Base-by-base conservation (phyloP, 2,888 invertebrate genomes). In the Esperia sulphurella region DNA sequence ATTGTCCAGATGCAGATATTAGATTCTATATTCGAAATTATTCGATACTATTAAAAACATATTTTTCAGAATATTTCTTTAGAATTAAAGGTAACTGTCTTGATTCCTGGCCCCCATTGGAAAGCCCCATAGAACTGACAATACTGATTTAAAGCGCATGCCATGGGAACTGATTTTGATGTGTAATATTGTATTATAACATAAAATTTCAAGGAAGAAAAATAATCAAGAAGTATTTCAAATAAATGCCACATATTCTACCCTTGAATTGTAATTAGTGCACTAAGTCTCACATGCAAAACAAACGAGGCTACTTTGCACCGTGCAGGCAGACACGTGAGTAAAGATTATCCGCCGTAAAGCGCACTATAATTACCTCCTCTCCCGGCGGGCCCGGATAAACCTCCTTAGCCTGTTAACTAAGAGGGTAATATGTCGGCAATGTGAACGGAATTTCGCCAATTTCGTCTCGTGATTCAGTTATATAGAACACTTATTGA, bases 361-460 rank as follows among this genome's bases (percentile, higher is more conserved):
- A 64, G 63, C 50, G 61, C 55, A 61, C 49, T 61, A 57, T 70
- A 66, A 73, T 70, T 66, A 68, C 65, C 65, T 63, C 51, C 53
- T 58, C 35, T 35, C 58, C 60, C 58, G 57, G 60, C 61, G 65
- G 51, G 51, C 56, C 54, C 51, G 61, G 65, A 68, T 71, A 66
- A 68, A 63, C 61, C 63, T 71, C 57, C 64, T 66, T 62, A 65
- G 59, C 64, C 51, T 59, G 65, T 68, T 71, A 62, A 57, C 59
- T 61, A 64, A 67, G 62, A 64, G 68, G 60, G 65, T 58, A 63
- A 66, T 67, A 68, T 65, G 68, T 70, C 61, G 65, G 59, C 65
- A 62, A 68, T 68, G 68, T 69, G 68, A 68, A 64, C 67, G 69
- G 61, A 63, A 59, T 61, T 60, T 53, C 45, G 49, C 44, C 51